Evolutionary conservation across 1,140 invertebrate genomes (phyloP).

Genomic region (Argopecten irradians): DNA sequence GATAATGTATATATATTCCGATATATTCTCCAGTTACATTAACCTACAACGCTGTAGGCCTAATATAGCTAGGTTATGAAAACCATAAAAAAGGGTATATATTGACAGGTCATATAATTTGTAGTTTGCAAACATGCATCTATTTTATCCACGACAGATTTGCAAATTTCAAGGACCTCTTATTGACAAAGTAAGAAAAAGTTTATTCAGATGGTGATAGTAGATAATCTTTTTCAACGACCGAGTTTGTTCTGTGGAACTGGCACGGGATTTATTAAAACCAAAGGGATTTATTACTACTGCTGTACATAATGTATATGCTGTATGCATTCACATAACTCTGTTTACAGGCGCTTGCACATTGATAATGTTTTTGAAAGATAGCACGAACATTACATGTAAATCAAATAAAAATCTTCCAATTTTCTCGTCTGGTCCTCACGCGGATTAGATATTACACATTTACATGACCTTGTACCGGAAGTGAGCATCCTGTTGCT

Average conservation of each 20-base stretch:
- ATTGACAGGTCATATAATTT: not conserved
- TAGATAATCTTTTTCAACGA: conserved; percentile 22
- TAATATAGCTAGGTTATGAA: not conserved
- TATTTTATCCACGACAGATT: not conserved
- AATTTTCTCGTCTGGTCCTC: not conserved
- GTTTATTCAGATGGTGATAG: not conserved
- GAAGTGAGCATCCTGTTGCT: not conserved
- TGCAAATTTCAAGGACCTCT: conserved; percentile 6
- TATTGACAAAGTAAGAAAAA: conserved; percentile 14
- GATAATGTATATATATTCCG: conserved; percentile 1
- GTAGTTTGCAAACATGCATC: conserved; percentile 7
- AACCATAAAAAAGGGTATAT: not conserved
- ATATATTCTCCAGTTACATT: not conserved
- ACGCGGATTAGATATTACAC: not conserved
- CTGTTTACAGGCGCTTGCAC: not conserved
- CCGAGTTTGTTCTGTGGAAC: not conserved
- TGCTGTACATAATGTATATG: not conserved
- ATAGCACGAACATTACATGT: not conserved
- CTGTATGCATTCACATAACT: not conserved
- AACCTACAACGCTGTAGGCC: not conserved
- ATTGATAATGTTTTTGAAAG: not conserved
- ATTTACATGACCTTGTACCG: not conserved
- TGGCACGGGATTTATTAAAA: conserved; percentile 12
- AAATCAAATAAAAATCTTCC: not conserved
- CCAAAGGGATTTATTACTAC: not conserved